phyloP scores from a whole-genome alignment of 2,113 vertebrate genomes.

The Petrocephalus microphthalmus region DNA sequence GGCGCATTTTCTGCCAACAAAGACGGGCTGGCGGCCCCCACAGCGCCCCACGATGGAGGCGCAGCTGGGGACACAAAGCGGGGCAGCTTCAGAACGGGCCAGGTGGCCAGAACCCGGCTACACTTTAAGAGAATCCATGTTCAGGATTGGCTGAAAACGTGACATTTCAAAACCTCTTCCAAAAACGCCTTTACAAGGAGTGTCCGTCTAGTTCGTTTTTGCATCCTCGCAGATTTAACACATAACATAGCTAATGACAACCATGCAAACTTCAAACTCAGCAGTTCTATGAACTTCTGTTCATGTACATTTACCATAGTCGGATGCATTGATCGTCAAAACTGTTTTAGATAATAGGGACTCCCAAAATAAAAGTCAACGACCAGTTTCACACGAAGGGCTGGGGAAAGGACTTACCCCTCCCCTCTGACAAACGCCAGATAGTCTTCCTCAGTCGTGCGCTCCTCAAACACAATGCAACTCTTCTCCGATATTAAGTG shows the following conservation, averaged over 20 bases:
- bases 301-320: no score
- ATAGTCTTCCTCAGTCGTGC: conserved; percentile 32
- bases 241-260: not conserved
- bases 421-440: conserved; percentile 21
- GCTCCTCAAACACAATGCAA: conserved; percentile 43
- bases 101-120: not conserved
- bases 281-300: not conserved
- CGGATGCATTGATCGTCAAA: not conserved
- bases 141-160: not conserved
- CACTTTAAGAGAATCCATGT: not conserved
- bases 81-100: not conserved
- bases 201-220: not conserved
- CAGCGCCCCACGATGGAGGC: conserved; percentile 57
- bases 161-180: not conserved
- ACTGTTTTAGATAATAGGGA: not conserved
- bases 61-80: conserved; percentile 51
- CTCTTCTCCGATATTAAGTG: conserved; percentile 40
- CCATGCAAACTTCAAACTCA: not conserved
- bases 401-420: conserved; percentile 31
- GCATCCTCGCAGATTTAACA: not conserved
- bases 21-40: conserved; percentile 56
- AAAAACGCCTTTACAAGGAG: not conserved
- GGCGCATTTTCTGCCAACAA: conserved; percentile 42
- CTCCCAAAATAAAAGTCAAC: not conserved
- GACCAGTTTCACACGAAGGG: not conserved